Base-by-base conservation (phyloP, 2,797 vertebrate species). In the Lepidocolaptes lacrymiger region DNA sequence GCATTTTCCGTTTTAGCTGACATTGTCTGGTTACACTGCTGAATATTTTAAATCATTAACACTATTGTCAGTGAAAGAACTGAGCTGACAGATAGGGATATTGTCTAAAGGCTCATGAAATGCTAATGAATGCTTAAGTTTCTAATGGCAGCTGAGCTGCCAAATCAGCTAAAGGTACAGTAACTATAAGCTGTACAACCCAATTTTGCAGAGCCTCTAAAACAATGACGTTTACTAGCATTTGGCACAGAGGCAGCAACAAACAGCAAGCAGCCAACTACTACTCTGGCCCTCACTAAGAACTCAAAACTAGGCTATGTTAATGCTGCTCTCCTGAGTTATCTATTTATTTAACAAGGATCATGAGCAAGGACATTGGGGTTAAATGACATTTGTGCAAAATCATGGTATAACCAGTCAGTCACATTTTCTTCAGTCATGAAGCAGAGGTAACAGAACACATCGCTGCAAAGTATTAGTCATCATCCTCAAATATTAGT, bases 21-120 rank as follows among this genome's bases (percentile, higher is more conserved):
- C 95, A 91, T 73, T 94, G 89, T 91, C 91, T 96, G 77, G 91
- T 93, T 91, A 72, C 89, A 55, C 64, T 95, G 91, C 92, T 92
- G 94, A 96, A 94, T 96, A 97, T 95, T 95, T 97, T 95, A 97
- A 93, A 95, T 95, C 96, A 95, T 96, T 96, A 96, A 93, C 72
- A 34, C 93, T 80, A 97, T 85, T 96, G 95, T 95, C 91, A 88
- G n/a, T 41, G 69, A 92, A 96, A 88, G 94, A 92, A 96, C 85
- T 71, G 51, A 95, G 92, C 77, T 96, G 91, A 88, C 89, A 95
- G 94, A 96, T 62, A 91, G 75, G 83, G 81, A 94, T 93, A 96
- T 95, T 89, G 80, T 97, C 82, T 91, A 97, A 97, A 94, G 86
- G 94, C 81, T 97, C 94, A 95, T 92, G 86, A 95, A 96, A 97